Base-by-base conservation (phyloP, 2,888 invertebrate genomes). In the Tortrix viridana region DNA sequence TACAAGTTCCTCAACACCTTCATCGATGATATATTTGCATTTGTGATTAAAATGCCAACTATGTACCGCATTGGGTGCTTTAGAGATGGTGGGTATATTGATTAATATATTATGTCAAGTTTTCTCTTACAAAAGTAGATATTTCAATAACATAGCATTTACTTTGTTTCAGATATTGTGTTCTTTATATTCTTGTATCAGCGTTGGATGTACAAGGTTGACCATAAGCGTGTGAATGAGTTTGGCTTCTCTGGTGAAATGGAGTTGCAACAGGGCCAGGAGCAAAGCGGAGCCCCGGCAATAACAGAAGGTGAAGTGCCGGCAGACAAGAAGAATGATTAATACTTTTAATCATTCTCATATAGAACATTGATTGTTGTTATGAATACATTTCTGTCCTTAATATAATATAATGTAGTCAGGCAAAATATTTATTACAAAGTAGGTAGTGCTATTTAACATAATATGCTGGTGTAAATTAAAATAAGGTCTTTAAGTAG, bases 21-120 rank as follows among this genome's bases (percentile, higher is more conserved):
- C 88, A 99, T 99, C 76, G 99, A 99, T 92, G 99, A 99, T 86
- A 98, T 99, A 76, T 99, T 99, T 93, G 99, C 99, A 65, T 99
- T 99, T 93, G 98, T 99, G 68, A 99, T 99, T 76, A 98, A 99
- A 92, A 99, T 99, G 99, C 99, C 99, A 26, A 99, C 98, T 1
- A 96, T 99, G 95, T 99, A 99, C 82, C 94, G 99, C 73, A 87
- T 99, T 76, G 99, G 99, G 44, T 99, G 99, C 91, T 98, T 99
- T 93, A 95, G 99, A 85, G 99, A 99, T 93, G 98, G 95, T 95
- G 82, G 84, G 89, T 86, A 65, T 67, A 41, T 41, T 41, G 5
- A 41, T 20, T 53, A 43, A 38, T 19, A 41, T 52, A 5, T 41
- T 48, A 57, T 41, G 20, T 43, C 32, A 32, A 32, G 26, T 32